Conservation (phyloP, 2,113 vertebrate genomes). For the Crotalus horridus region DNA sequence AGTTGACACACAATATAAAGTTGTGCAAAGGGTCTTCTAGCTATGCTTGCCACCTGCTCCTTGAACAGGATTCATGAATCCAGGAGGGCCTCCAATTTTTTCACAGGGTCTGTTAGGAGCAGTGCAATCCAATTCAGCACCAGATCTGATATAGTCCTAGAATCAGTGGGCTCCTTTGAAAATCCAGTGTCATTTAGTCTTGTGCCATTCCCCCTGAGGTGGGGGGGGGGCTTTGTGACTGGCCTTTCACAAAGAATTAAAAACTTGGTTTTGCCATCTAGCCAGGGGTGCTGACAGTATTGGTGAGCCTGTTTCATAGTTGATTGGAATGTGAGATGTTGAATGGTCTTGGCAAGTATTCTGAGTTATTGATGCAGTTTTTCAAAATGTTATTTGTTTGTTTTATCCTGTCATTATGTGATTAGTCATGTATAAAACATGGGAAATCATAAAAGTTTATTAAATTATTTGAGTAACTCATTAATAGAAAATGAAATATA, state of each 20-base stretch:
- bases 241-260: neutral
- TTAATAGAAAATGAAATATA: too few relatives aligned
- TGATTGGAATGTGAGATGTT: neutral
- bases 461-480: too few relatives aligned
- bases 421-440: too few relatives aligned
- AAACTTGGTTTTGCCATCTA: neutral
- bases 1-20: neutral
- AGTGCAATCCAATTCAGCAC: neutral
- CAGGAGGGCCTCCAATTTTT: neutral
- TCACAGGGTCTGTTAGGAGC: neutral
- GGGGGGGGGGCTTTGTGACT: neutral
- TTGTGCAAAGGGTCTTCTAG: neutral
- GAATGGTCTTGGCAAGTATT: neutral
- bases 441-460: too few relatives aligned
- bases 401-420: too few relatives aligned
- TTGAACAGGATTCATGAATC: neutral
- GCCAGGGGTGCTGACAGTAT: neutral
- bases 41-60: neutral
- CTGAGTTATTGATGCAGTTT: too few relatives aligned
- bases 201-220: accelerated
- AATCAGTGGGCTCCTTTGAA: neutral
- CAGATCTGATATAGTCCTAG: neutral
- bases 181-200: neutral
- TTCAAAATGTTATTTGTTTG: too few relatives aligned
- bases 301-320: neutral